Percentiles rank a stretch among this genome's conserved stretches.
Evolutionary conservation across 2,888 invertebrate genomes (phyloP).

Genomic region (Sepioteuthis lessoniana): DNA sequence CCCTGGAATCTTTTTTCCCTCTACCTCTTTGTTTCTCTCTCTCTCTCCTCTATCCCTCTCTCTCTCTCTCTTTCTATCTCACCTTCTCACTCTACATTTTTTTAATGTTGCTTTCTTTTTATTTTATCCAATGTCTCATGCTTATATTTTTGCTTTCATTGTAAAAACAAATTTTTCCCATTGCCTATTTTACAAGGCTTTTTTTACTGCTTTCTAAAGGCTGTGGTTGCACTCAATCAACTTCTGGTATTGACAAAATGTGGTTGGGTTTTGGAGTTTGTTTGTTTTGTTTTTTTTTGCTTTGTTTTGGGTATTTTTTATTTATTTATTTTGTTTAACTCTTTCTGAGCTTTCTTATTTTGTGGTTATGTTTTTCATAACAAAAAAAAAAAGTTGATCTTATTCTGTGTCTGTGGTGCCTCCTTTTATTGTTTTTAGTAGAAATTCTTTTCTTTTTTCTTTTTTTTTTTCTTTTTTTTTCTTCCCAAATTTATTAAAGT

Average conservation of each 20-base stretch:
- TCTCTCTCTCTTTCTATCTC: neutral
- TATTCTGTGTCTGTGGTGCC: neutral
- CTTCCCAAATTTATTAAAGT: neutral
- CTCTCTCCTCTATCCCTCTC: neutral
- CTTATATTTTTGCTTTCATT: neutral
- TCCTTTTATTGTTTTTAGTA: too few species aligned
- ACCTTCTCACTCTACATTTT: neutral
- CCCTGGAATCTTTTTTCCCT: neutral
- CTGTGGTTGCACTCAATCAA: slow-evolving; percentile 14
- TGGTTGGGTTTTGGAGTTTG: neutral
- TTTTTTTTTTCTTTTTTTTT: neutral
- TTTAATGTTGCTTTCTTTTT: neutral
- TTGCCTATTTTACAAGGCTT: neutral
- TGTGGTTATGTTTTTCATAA: neutral
- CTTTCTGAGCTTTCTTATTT: too few species aligned
- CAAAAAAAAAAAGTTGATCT: neutral
- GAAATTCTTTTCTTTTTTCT: neutral
- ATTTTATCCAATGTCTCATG: neutral
- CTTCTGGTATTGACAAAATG: neutral
- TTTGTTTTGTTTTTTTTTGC: neutral
- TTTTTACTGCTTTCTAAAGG: neutral
- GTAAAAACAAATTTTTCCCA: neutral
- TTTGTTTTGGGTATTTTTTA: too few species aligned
- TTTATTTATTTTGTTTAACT: too few species aligned
- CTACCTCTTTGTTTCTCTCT: neutral